Evolutionary conservation across 2,888 invertebrate genomes (phyloP), one percentile per base, ranked within the genome.

Genomic region (Cheilosia urbana): DNA sequence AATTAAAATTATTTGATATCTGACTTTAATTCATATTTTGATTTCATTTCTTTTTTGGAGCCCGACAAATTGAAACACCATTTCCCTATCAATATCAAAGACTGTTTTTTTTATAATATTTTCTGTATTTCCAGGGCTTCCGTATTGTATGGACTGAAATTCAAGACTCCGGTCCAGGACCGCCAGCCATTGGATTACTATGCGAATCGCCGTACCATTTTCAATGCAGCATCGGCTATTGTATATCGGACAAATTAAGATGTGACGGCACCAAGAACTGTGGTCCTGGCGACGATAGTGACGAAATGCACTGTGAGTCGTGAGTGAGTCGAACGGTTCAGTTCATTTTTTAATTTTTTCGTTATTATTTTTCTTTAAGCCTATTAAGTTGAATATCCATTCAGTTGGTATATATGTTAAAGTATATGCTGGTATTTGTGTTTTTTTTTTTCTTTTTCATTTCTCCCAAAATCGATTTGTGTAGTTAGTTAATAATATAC

Each of bases 121-220:
- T 42, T 78, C 66, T 47, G 51, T 51, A 65, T 37, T 87, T 78
- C 2, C 75, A 96, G 92, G 99, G 98, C 82, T 99, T 98, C 93
- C 95, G 96, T 90, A 96, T 98, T 60, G 95, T 97, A 68, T 99
- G 98, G 98, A 98, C 98, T 78, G 98, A 99, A 93, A 96, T 98
- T 89, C 94, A 94, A 89, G 94, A 94, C 87, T 94, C 94, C 63
- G 94, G 94, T 79, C 92, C 93, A 73, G 93, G 93, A 87, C 92
- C 92, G 78, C 92, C 92, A 87, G 91, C 92, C 30, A 91, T 92
- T 88, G 90, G 92, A 42, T 88, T 92, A 79, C 89, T 92, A 60
- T 92, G 92, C 88, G 93, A 93, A 88, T 92, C 93, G 82, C 95
- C 95, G 90, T 95, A 94, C 89, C 95, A 95, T 90, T 97, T 96